phyloP scores from a whole-genome alignment of 2,888 invertebrate species.

The Oligia strigilis region DNA sequence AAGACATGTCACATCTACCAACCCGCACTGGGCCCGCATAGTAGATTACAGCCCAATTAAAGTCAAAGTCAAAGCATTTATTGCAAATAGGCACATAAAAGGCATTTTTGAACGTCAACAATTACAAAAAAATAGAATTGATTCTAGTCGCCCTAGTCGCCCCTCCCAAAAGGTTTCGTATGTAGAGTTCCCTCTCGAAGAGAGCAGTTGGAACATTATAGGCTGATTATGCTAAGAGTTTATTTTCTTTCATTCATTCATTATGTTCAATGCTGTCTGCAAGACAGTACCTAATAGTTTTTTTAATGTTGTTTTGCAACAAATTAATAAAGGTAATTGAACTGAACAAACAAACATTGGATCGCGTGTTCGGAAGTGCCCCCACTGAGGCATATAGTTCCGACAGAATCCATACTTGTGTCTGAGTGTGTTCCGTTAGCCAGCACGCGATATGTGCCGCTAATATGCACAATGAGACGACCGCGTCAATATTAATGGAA shows the following conservation, averaged over 20 bases:
- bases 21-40: too few species aligned
- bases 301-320: neutral
- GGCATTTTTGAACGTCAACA: too few species aligned
- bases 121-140: too few species aligned
- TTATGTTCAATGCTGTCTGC: neutral
- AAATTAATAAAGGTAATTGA: constrained; percentile 10
- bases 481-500: too few species aligned
- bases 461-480: constrained; percentile 49
- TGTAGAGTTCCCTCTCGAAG: neutral
- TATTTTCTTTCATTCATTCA: neutral
- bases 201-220: neutral
- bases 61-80: too few species aligned
- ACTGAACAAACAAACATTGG: constrained; percentile 17
- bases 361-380: constrained; percentile 61
- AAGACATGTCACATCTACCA: too few species aligned
- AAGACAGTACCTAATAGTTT: neutral
- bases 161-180: too few species aligned
- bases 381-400: constrained; percentile 40
- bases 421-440: constrained; percentile 54
- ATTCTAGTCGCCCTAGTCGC: too few species aligned
- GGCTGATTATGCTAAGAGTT: neutral
- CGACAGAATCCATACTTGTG: constrained; percentile 29
- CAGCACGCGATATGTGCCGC: constrained; percentile 53
- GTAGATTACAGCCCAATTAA: too few species aligned
- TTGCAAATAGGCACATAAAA: too few species aligned